These are phyloP conservation scores for Protaetia brevitarsis DNA, from an alignment of 1,140 invertebrate genomes.

Conservation along the genomic window DNA sequence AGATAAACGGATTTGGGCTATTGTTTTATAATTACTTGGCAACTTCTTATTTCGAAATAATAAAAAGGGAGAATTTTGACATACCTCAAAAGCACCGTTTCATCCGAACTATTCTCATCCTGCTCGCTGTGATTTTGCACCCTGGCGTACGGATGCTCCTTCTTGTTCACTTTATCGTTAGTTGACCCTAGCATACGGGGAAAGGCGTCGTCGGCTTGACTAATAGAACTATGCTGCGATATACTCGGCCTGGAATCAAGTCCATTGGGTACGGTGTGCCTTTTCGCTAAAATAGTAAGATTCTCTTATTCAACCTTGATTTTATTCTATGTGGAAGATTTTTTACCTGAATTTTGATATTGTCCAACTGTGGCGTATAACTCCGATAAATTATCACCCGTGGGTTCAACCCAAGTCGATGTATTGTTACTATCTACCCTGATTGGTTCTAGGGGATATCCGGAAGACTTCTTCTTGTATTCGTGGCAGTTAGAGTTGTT, in stretches of 20 bases:
- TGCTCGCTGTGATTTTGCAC: constrained; percentile 47
- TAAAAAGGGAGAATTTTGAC: neutral
- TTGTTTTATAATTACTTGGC: too few relatives aligned
- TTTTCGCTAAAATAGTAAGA: constrained; percentile 37
- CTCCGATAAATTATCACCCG: constrained; percentile 60
- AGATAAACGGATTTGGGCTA: too few relatives aligned
- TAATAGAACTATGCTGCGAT: constrained; percentile 58
- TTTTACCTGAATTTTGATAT: constrained; percentile 40
- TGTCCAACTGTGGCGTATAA: constrained; percentile 64
- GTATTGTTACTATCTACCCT: constrained; percentile 46
- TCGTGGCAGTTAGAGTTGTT: constrained; percentile 36
- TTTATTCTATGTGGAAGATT: constrained; percentile 21
- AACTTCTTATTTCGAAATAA: neutral
- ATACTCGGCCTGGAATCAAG: constrained; percentile 50
- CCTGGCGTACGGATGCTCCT: constrained; percentile 68
- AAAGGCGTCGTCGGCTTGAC: constrained; percentile 58
- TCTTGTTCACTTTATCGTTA: constrained; percentile 54
- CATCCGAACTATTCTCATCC: constrained; percentile 21
- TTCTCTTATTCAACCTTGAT: constrained; percentile 20
- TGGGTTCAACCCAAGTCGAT: constrained; percentile 50
- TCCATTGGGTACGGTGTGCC: constrained; percentile 39
- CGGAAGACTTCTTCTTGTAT: constrained; percentile 62
- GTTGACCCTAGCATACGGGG: constrained; percentile 60
- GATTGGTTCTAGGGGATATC: constrained; percentile 57
- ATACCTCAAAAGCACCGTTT: neutral